phyloP scores from a whole-genome alignment of 2,797 vertebrate genomes.

The Pseudocheirus occidentalis region DNA sequence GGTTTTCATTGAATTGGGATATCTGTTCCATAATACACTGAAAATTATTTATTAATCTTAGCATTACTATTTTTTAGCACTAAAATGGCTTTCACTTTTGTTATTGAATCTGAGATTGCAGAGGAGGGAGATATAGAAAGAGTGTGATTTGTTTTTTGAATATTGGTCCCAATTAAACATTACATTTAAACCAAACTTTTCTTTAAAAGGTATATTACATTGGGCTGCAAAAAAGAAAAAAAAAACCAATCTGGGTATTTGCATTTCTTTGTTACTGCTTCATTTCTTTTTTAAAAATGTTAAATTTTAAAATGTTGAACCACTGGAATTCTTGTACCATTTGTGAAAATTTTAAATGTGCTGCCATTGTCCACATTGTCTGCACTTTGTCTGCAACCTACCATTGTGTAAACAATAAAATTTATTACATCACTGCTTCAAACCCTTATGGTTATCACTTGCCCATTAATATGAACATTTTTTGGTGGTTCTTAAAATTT shows the following conservation, averaged over 20 bases:
- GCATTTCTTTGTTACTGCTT: constrained; percentile 77
- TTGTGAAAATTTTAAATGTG: constrained; percentile 82
- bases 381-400: constrained; percentile 79
- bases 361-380: constrained; percentile 80
- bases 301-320: constrained; percentile 79
- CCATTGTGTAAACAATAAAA: constrained; percentile 85
- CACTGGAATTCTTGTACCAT: constrained; percentile 83
- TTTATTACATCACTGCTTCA: constrained; percentile 77
- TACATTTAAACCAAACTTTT: constrained; percentile 68
- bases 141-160: constrained; percentile 67
- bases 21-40: constrained; percentile 73
- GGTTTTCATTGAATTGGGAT: constrained; percentile 71
- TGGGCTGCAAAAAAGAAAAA: constrained; percentile 75
- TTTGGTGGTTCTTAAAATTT: constrained; percentile 28
- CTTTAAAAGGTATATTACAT: constrained; percentile 70
- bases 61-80: constrained; percentile 57
- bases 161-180: constrained; percentile 68
- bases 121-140: constrained; percentile 53
- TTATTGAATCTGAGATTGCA: constrained; percentile 71
- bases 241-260: constrained; percentile 69
- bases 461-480: constrained; percentile 57
- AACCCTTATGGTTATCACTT: constrained; percentile 68
- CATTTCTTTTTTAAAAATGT: constrained; percentile 75
- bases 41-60: constrained; percentile 4
- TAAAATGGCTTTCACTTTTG: constrained; percentile 78